Conservation (phyloP, 2,888 invertebrate genomes). For the Nycteola revayana region DNA sequence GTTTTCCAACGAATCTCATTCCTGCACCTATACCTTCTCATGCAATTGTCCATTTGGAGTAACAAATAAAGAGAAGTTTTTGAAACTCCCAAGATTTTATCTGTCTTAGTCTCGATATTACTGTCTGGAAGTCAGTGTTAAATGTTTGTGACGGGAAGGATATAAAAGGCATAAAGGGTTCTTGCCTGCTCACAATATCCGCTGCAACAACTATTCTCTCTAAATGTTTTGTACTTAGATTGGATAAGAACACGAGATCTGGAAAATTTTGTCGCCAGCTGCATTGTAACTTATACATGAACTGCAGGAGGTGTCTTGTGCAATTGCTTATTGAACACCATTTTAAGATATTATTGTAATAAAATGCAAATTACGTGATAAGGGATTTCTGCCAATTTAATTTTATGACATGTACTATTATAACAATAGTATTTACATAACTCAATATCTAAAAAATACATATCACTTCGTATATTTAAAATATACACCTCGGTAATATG, state of each 20-base stretch:
- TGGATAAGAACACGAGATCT: slow-evolving; percentile 34
- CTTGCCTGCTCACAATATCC: slow-evolving; percentile 43
- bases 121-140: slow-evolving; percentile 61
- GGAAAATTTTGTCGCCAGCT: slow-evolving; percentile 27
- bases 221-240: slow-evolving; percentile 35
- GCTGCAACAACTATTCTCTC: slow-evolving; percentile 40
- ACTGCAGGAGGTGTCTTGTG: too few relatives aligned
- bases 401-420: too few relatives aligned
- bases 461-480: too few relatives aligned
- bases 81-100: slow-evolving; percentile 50
- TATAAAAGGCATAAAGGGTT: slow-evolving; percentile 45
- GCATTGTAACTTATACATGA: slow-evolving; percentile 3
- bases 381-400: too few relatives aligned
- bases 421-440: too few relatives aligned
- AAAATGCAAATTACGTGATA: too few relatives aligned
- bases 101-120: slow-evolving; percentile 49
- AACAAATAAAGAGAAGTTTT: slow-evolving; percentile 40
- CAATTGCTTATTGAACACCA: too few relatives aligned
- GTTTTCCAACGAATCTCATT: slow-evolving; percentile 29
- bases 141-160: slow-evolving; percentile 52
- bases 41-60: slow-evolving; percentile 37
- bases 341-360: too few relatives aligned
- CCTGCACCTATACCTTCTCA: slow-evolving; percentile 32
- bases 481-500: too few relatives aligned
- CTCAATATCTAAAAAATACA: too few relatives aligned